Conservation (phyloP, 2,113 vertebrate species). For the Vulpes ferrilata region DNA sequence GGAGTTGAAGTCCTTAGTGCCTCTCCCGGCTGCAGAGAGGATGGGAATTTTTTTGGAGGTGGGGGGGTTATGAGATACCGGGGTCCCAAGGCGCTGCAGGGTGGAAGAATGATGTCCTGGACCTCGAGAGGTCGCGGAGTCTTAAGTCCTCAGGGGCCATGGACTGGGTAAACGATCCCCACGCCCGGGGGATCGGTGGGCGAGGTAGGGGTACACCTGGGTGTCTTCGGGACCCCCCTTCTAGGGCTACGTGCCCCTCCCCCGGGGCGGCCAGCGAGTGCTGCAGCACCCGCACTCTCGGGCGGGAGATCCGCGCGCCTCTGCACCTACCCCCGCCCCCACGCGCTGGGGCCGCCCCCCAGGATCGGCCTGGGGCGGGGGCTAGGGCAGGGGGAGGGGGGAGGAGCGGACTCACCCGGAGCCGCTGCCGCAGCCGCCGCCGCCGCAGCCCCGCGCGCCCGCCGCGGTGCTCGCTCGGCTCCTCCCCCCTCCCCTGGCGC, state of each 20-base stretch:
- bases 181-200: neutral
- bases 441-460: slow-evolving; percentile 71
- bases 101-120: neutral
- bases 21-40: slow-evolving; percentile 71
- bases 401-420: slow-evolving; percentile 79
- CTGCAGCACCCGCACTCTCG: slow-evolving; percentile 51
- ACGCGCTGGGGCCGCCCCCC: slow-evolving; percentile 22
- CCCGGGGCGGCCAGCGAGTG: neutral
- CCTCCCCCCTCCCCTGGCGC: slow-evolving; percentile 70
- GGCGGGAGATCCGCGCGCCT: neutral
- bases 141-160: neutral
- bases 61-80: slow-evolving; percentile 16
- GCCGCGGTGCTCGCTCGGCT: slow-evolving; percentile 74
- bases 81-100: slow-evolving; percentile 71
- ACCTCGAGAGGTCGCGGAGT: neutral
- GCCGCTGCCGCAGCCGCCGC: slow-evolving; percentile 67
- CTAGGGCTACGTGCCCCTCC: slow-evolving; percentile 69
- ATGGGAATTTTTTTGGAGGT: slow-evolving; percentile 38
- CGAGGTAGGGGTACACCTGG: slow-evolving; percentile 47
- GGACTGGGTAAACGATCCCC: neutral
- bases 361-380: slow-evolving; percentile 54
- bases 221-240: slow-evolving; percentile 58
- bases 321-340: neutral
- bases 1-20: slow-evolving; percentile 77
- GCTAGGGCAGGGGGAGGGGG: slow-evolving; percentile 37